Evolutionary conservation across 35 echinoderm and acorn worm genomes (phyloP), one percentile per base, ranked within the genome.

Genomic region (Patiria miniata): DNA sequence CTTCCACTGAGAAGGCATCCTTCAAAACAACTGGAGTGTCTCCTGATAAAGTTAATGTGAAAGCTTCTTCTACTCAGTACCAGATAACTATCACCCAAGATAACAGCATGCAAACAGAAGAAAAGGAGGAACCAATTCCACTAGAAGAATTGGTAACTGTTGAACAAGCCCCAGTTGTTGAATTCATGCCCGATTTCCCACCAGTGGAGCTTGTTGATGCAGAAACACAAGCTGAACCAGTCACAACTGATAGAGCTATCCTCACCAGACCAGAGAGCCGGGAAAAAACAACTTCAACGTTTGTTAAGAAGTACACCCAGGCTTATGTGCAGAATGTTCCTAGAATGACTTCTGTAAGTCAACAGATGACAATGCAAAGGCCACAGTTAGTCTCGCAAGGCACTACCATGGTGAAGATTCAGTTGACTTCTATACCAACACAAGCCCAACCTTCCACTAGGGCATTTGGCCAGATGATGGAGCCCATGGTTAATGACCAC

Each of bases 61-160:
- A 26, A 30, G 65, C 65, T 28, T 73, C 65, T 26, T 73, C 29
- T 28, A 73, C 65, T 28, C 65, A 73, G 65, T 73, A 73, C 26
- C 22, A 73, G 29, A 73, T 26, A 10, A 23, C 65, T 28, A 23
- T 26, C 65, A 73, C 65, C 14, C 10, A 73, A 73, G 65, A 73
- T 30, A 73, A 23, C 26, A 73, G 65, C 65, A 73, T 73, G 65
- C 65, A 73, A 23, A 73, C 65, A 7, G 65, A 73, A 73, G 65
- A 73, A 73, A 18, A 73, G 14, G 65, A 73, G 29, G 0, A 73
- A 30, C 23, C 34, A 2, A 30, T 32, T 1, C 26, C 21, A 32
- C 34, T 23, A 26, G 65, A 73, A 10, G 65, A 73, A 34, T 8
- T 73, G 19, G 29, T 73, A 12, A 73, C 26, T 32, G 65, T 73